Evolutionary conservation across 1,140 invertebrate species (phyloP).

Genomic region (Calephelis nemesis): DNA sequence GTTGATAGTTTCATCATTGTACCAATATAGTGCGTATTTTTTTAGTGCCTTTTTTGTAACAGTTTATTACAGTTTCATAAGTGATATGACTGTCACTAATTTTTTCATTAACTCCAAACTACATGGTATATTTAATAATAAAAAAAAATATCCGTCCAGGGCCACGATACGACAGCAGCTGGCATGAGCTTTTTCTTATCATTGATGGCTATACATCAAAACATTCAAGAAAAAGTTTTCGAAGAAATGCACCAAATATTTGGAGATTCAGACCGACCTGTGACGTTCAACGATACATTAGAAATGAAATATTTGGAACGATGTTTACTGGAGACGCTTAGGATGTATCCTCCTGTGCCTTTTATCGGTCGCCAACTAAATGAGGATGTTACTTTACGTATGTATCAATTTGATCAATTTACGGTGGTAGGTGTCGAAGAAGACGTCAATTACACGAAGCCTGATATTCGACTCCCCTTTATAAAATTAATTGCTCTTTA

Average conservation of each 20-base stretch:
- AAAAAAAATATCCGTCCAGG: slow-evolving; percentile 71
- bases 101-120: not conserved
- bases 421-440: no score
- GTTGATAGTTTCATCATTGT: no score
- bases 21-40: no score
- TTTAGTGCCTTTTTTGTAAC: no score
- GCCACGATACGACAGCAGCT: slow-evolving; percentile 93
- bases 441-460: no score
- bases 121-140: not conserved
- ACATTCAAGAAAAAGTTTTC: slow-evolving; percentile 87
- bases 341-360: slow-evolving; percentile 90
- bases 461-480: no score
- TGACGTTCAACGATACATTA: slow-evolving; percentile 88
- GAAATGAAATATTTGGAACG: slow-evolving; percentile 92
- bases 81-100: not conserved
- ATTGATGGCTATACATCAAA: slow-evolving; percentile 86
- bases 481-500: no score
- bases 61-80: no score
- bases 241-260: slow-evolving; percentile 90
- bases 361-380: slow-evolving; percentile 86
- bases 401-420: slow-evolving; percentile 32
- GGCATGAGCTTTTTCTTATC: slow-evolving; percentile 89
- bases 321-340: slow-evolving; percentile 87
- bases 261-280: slow-evolving; percentile 85
- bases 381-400: slow-evolving; percentile 85